Evolutionary conservation across 2,888 invertebrate genomes (phyloP).

Genomic region (Morinoia aosen): DNA sequence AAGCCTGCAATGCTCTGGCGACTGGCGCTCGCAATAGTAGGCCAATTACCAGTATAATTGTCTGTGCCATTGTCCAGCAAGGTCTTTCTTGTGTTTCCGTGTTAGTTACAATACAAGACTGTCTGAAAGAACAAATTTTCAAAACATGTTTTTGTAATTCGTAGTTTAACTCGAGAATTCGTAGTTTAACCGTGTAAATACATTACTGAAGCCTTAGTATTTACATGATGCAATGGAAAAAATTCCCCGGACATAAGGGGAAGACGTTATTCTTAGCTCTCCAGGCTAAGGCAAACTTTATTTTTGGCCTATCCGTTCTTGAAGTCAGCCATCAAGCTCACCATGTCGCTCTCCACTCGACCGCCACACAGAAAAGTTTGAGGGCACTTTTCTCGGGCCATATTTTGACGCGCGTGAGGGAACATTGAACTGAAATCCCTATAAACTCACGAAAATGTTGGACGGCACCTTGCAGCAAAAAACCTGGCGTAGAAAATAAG

Average conservation of each 20-base stretch:
- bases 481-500: not conserved
- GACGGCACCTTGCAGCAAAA: not conserved
- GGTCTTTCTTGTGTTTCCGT: not conserved
- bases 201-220: not conserved
- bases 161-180: not conserved
- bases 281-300: not conserved
- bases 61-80: not conserved
- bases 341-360: not conserved
- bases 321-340: not conserved
- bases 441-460: not conserved
- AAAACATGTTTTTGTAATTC: not conserved
- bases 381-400: not conserved
- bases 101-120: not conserved
- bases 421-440: not conserved
- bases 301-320: not conserved
- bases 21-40: not conserved
- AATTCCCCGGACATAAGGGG: not conserved
- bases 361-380: not conserved
- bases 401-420: not conserved
- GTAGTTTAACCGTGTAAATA: not conserved
- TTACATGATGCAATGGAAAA: not conserved
- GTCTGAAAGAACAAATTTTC: not conserved
- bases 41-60: not conserved
- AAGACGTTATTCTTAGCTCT: not conserved
- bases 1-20: not conserved